Evolutionary conservation across 2,797 vertebrate genomes (phyloP), one percentile per base, ranked within the genome.

Genomic region (Squalus acanthias): DNA sequence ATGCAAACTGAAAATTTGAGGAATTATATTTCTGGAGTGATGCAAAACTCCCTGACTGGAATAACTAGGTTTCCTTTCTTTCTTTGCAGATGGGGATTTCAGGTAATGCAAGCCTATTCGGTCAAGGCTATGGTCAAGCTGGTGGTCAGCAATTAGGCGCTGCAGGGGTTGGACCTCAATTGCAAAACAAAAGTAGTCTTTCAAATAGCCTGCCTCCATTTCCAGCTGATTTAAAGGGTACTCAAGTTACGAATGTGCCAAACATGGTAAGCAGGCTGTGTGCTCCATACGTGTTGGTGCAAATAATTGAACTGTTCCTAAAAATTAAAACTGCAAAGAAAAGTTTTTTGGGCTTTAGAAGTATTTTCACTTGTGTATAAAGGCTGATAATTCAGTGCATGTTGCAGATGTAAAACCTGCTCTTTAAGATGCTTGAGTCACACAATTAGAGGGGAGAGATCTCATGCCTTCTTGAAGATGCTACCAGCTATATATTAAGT

Each of bases 191-290:
- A 97, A 98, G 98, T 20, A 97, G 98, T 96, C 98, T 99, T 97
- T 98, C 98, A 94, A 99, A 98, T 97, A 99, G 98, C 97, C 97
- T 99, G 97, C 98, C 99, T 96, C 97, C 98, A 57, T 99, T 99
- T 97, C 98, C 99, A 96, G 97, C 97, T 33, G 99, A 99, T 97
- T 98, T 99, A 97, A 99, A 99, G 98, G 99, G 98, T 96, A 98
- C 98, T 72, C 97, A 98, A 0, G 98, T 98, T 97, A 98, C 98
- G 97, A 99, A 98, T 22, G 98, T 99, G 97, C 98, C 99, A 98
- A 99, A 98, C 97, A 98, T 99, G 99, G 99, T 99, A 97, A 98
- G 99, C 97, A 95, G 13, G 33, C 74, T 20, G 29, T 93, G 20
- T 67, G 91, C 33, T 91, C 60, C 57, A 91, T 20, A 46, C 22